phyloP scores from a whole-genome alignment of 2,113 vertebrate genomes.

The Canis aureus region DNA sequence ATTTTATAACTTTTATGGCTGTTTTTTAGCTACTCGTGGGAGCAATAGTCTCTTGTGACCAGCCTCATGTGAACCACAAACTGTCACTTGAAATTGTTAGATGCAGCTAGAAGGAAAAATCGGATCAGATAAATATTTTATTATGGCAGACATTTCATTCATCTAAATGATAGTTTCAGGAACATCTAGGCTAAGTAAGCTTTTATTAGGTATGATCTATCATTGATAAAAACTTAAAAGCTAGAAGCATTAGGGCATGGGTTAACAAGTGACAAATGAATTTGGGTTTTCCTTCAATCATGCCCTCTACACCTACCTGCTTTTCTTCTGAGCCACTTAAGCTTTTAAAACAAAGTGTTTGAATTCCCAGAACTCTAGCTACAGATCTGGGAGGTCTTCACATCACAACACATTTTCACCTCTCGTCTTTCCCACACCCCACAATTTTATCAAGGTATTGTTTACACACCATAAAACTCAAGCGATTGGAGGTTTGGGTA shows the following conservation, averaged over 20 bases:
- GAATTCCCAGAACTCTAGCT: neutral
- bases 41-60: neutral
- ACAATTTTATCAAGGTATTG: neutral
- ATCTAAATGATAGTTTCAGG: neutral
- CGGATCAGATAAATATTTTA: neutral
- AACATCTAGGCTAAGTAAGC: neutral
- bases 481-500: neutral
- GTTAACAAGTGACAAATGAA: neutral
- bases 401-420: neutral
- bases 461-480: neutral
- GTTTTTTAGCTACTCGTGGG: neutral
- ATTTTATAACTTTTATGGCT: neutral
- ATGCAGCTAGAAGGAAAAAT: neutral
- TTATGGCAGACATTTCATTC: neutral
- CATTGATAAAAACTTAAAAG: neutral
- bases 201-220: neutral
- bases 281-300: neutral
- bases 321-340: neutral
- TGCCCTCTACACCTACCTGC: rapidly evolving
- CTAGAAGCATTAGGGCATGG: neutral
- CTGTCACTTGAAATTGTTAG: neutral
- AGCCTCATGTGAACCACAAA: neutral
- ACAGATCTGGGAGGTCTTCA: neutral
- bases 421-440: neutral
- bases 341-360: neutral